phyloP scores from a whole-genome alignment of 2,888 invertebrate genomes.

The Apotomis turbidana region DNA sequence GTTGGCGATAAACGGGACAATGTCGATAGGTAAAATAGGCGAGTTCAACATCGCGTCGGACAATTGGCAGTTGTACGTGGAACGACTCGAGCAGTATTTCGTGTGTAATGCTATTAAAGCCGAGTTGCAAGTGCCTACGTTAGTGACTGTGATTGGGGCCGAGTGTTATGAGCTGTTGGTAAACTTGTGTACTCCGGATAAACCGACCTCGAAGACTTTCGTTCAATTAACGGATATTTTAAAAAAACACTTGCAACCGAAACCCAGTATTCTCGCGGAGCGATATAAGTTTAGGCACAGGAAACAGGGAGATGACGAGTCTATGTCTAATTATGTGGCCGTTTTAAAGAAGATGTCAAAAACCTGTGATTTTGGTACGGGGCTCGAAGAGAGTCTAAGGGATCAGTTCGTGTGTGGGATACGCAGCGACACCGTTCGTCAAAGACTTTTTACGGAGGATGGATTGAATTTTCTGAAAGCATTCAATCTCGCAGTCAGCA shows the following conservation, averaged over 20 bases:
- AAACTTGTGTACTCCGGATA: not conserved
- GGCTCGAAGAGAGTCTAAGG: not conserved
- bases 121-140: not conserved
- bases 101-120: not conserved
- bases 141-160: not conserved
- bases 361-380: not conserved
- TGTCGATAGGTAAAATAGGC: not conserved
- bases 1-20: not conserved
- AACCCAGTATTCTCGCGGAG: not conserved
- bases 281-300: not conserved
- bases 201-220: not conserved
- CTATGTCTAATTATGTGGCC: not conserved
- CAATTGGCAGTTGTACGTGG: not conserved
- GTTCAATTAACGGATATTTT: not conserved
- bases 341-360: not conserved
- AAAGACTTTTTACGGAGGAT: slow-evolving; percentile 37
- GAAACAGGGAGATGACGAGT: not conserved
- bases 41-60: not conserved
- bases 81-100: not conserved
- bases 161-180: not conserved
- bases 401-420: not conserved
- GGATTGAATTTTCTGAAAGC: slow-evolving; percentile 36
- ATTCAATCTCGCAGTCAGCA: slow-evolving; percentile 35
- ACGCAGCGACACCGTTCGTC: not conserved
- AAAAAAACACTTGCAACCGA: not conserved